Percentiles rank a stretch among this genome's conserved stretches.
Conservation (phyloP, 2,113 vertebrate genomes). For the Bucco capensis region DNA sequence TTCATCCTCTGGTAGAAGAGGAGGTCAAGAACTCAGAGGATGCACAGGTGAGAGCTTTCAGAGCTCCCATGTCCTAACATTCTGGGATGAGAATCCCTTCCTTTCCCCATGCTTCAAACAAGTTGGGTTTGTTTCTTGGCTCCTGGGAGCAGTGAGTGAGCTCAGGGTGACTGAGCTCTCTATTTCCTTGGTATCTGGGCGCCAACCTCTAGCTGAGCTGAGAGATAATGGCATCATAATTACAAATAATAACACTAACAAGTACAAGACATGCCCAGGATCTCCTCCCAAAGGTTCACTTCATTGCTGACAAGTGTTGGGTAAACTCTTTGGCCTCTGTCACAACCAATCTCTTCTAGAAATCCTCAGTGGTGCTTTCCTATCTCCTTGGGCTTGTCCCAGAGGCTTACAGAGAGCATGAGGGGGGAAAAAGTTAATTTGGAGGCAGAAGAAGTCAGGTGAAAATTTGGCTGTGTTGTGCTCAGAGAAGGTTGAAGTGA, state of each 20-base stretch:
- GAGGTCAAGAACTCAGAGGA: too few species aligned
- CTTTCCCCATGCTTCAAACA: neutral
- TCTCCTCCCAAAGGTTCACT: slow-evolving; percentile 29
- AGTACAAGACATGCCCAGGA: neutral
- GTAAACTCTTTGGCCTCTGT: neutral
- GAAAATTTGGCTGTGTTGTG: neutral
- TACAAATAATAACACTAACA: slow-evolving; percentile 15
- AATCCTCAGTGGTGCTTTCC: neutral
- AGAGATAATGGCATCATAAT: neutral
- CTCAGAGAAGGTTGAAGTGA: neutral
- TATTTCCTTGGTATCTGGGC: neutral
- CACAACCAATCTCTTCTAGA: neutral
- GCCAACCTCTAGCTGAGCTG: neutral
- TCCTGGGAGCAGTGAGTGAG: neutral
- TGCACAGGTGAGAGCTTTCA: too few species aligned
- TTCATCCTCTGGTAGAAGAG: too few species aligned
- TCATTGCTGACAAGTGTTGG: neutral
- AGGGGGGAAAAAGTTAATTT: neutral
- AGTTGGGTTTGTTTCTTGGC: neutral
- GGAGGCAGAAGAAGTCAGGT: neutral
- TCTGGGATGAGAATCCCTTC: neutral
- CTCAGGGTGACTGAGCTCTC: neutral
- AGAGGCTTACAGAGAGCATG: neutral
- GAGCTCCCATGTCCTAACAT: too few species aligned
- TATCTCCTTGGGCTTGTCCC: neutral